Conservation (phyloP, 2,888 invertebrate genomes). For the Dexiosoma caninum region DNA sequence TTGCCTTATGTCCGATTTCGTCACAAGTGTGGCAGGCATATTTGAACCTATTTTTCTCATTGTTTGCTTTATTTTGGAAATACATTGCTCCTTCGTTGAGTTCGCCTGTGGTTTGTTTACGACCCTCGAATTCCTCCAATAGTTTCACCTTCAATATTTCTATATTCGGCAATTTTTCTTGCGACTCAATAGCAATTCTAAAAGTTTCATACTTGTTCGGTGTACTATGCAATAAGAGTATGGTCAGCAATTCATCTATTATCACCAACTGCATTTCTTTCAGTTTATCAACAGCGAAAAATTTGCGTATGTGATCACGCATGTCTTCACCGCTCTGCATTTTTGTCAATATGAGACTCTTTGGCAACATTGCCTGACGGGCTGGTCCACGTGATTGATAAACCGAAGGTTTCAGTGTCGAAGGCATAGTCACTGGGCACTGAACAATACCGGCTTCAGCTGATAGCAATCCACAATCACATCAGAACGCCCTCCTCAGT, state of each 20-base stretch:
- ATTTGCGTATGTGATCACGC: background rate
- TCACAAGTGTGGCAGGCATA: slow-evolving; percentile 28
- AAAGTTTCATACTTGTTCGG: background rate
- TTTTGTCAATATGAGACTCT: background rate
- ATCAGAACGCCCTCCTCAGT: too few species aligned
- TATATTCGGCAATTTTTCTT: background rate
- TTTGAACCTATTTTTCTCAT: background rate
- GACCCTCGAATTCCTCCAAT: background rate
- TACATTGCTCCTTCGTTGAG: background rate
- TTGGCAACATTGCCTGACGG: slow-evolving; percentile 36
- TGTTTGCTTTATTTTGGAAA: background rate
- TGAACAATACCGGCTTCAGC: too few species aligned
- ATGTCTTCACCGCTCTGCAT: slow-evolving; percentile 15
- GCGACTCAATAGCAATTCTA: background rate
- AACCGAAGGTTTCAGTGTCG: too few species aligned
- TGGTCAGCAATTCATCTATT: slow-evolving; percentile 31
- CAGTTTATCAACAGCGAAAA: background rate
- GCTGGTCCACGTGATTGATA: slow-evolving; percentile 11
- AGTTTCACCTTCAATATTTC: background rate
- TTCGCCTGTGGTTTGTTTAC: background rate
- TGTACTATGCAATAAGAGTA: background rate
- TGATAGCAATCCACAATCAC: too few species aligned
- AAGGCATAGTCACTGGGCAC: too few species aligned
- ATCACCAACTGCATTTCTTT: background rate
- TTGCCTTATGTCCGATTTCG: slow-evolving; percentile 36